Conservation (phyloP, 2,797 vertebrate species). For the Etheostoma perlongum region DNA sequence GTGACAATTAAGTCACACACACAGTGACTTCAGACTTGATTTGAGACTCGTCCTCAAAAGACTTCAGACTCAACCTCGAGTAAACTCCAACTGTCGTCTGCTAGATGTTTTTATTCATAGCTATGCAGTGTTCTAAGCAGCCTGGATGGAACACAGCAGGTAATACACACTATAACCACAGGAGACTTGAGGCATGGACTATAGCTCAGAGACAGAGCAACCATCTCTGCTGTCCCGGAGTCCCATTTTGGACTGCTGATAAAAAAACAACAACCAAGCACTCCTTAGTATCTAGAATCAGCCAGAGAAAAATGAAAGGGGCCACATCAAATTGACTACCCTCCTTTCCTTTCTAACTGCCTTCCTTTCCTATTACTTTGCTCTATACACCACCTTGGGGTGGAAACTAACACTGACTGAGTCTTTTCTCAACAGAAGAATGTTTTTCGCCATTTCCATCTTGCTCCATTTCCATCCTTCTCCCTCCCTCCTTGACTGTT, state of each 20-base stretch:
- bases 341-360: conserved; percentile 8
- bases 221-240: neutral
- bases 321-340: conserved; percentile 39
- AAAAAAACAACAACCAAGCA: neutral
- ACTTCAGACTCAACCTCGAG: too few species aligned
- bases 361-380: conserved; percentile 13
- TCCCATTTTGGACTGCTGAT: neutral
- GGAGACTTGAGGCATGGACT: too few species aligned
- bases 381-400: conserved; percentile 49
- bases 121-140: too few species aligned
- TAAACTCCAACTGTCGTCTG: too few species aligned
- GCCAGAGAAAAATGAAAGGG: conserved; percentile 28
- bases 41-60: too few species aligned
- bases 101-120: too few species aligned
- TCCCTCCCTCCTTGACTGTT: conserved; percentile 45
- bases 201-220: too few species aligned
- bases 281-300: conserved; percentile 16
- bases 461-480: conserved; percentile 41
- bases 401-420: conserved; percentile 49
- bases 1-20: too few species aligned
- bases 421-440: conserved; percentile 59
- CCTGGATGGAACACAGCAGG: too few species aligned
- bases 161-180: too few species aligned
- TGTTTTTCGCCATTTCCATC: conserved; percentile 52
- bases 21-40: too few species aligned